A percentile compares a stretch with the other conserved stretches of the same genome.
These are phyloP conservation scores for Dendronephthya gigantea DNA, from an alignment of 64 coral and sea anemone genomes.

Conservation along the genomic window DNA sequence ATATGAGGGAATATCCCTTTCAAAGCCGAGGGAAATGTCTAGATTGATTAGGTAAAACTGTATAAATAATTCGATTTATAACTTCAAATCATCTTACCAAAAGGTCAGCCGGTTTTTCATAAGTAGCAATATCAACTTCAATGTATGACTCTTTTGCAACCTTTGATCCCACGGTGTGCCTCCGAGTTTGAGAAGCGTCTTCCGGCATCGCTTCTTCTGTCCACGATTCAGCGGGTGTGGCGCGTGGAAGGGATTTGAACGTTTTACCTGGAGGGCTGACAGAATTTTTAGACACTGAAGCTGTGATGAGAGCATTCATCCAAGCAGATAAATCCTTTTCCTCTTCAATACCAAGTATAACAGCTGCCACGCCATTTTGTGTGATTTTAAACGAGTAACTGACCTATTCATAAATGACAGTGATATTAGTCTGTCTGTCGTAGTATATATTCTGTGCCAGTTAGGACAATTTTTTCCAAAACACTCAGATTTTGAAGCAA, in stretches of 20 bases:
- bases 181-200: not conserved
- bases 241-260: not conserved
- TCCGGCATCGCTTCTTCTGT: not conserved
- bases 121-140: not conserved
- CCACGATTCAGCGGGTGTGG: not conserved
- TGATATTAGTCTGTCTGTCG: not conserved
- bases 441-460: too few species aligned
- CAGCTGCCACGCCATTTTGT: not conserved
- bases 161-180: not conserved
- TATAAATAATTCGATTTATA: not conserved
- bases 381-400: conserved; percentile 13
- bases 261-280: not conserved
- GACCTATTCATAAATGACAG: not conserved
- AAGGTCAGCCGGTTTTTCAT: not conserved
- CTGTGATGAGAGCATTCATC: conserved; percentile 17
- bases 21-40: not conserved
- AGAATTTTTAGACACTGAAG: not conserved
- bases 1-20: too few species aligned
- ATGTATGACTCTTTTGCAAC: not conserved
- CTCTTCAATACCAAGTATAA: conserved; percentile 5
- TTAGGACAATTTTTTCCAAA: too few species aligned
- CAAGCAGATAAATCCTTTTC: conserved; percentile 3
- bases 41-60: not conserved
- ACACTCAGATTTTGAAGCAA: too few species aligned
- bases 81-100: not conserved